Evolutionary conservation across 92 coral and sea anemone species (phyloP), one percentile per base, ranked within the genome.

Genomic region (Epizoanthus fatuus): DNA sequence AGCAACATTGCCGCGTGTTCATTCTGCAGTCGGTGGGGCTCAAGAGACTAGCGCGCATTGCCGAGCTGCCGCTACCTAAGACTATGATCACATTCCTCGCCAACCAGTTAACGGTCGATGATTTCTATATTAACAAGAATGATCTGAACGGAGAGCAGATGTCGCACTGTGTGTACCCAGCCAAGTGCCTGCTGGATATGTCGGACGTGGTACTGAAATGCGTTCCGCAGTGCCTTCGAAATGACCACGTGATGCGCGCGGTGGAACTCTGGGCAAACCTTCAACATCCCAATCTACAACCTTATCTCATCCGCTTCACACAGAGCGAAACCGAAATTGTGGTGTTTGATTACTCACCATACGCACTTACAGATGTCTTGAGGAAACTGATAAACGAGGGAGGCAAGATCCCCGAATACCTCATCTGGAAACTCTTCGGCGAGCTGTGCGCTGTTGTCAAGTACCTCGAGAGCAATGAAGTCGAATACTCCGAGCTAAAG

Each of bases 131-230:
- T 20, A 93, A 93, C 76, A 94, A 96, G 35, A 95, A 97, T 71
- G 91, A 93, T 42, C 75, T 97, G 90, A 93, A 92, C 83, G 72
- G 94, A 3, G 94, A 96, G n/a, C 95, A 91, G 77, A 81, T 91
- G 74, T 84, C 91, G 44, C 93, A 95, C 67, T 95, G 98, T 82
- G 96, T 97, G 12, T 97, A 97, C 82, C 99, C 99, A 0, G 99
- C 97, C 10, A 95, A 97, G 88, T 97, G 99, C 47, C 92, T 97
- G 25, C 91, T 97, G 19, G 99, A 97, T 79, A 95, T 91, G 92
- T 92, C 98, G 0, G 96, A 95, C 65, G 98, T 97, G 7, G 54
- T 97, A 57, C 69, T 97, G 15, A 97, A 97, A 57, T 96, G 96
- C 37, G 86, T 97, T 45, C 97, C 96, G 0, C 95, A 92, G 73